These are phyloP conservation scores for pig (Sus scrofa) DNA, from an alignment of 2,113 vertebrate genomes.

Conservation along the genomic window DNA sequence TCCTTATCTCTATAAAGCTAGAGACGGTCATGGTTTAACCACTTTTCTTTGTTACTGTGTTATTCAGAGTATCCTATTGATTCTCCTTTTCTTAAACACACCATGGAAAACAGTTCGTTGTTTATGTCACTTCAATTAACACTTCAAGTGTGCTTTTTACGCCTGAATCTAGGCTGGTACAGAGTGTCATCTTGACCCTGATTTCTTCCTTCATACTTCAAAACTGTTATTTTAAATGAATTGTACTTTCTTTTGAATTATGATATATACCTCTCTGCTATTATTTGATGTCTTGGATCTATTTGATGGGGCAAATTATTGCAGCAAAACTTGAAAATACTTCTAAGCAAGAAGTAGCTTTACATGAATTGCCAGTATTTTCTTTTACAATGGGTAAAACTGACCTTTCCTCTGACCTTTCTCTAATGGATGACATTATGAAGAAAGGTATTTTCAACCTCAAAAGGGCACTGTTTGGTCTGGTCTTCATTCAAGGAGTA, in stretches of 20 bases:
- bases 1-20: neutral
- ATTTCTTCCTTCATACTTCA: neutral
- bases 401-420: slow-evolving; percentile 76
- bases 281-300: slow-evolving; percentile 46
- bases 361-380: slow-evolving; percentile 25
- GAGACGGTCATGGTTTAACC: neutral
- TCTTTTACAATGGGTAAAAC: slow-evolving; percentile 55
- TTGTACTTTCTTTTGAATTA: neutral
- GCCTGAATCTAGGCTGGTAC: neutral
- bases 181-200: neutral
- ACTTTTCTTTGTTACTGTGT: neutral
- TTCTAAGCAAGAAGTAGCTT: slow-evolving; percentile 41
- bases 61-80: neutral
- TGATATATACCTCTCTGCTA: neutral
- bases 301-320: neutral
- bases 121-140: neutral
- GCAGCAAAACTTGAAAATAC: slow-evolving; percentile 37
- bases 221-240: neutral
- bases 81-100: neutral
- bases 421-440: slow-evolving; percentile 72
- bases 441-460: slow-evolving; percentile 62
- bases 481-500: slow-evolving; percentile 64
- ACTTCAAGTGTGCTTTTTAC: neutral
- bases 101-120: neutral
- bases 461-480: slow-evolving; percentile 68